Percentiles rank a stretch among this genome's conserved stretches.
Conservation (phyloP, 2,888 invertebrate species). For the Lomographa bimaculata region DNA sequence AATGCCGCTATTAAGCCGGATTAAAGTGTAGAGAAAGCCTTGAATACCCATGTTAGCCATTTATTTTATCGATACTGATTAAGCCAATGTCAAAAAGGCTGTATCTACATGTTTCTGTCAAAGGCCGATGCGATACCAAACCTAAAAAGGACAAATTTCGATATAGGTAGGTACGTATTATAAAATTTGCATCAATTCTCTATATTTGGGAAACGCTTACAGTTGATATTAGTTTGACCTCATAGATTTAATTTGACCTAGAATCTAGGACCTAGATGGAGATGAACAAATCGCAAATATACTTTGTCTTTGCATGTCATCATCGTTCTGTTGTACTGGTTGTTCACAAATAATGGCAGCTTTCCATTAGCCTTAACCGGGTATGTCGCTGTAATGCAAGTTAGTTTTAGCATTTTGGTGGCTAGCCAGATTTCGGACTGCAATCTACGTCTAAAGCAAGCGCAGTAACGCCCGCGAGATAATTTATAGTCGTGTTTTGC, state of each 20-base stretch:
- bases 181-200: constrained; percentile 2
- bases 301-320: too few species aligned
- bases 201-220: constrained; percentile 1
- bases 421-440: neutral
- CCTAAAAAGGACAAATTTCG: constrained; percentile 4
- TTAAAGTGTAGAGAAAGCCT: constrained; percentile 34
- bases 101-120: constrained; percentile 10
- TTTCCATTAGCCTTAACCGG: too few species aligned
- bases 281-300: neutral
- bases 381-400: too few species aligned
- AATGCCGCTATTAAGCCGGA: constrained; percentile 39
- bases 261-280: too few species aligned
- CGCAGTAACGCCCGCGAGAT: neutral
- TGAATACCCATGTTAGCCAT: constrained; percentile 32
- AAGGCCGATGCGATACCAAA: constrained; percentile 1
- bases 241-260: too few species aligned
- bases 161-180: neutral
- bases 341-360: too few species aligned
- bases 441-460: neutral
- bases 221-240: neutral
- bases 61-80: constrained; percentile 32
- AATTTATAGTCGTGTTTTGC: too few species aligned
- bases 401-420: neutral
- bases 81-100: constrained; percentile 27
- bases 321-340: too few species aligned